A percentile compares a stretch with the other conserved stretches of the same genome.
Conservation (phyloP, 2,888 invertebrate species). For the Drosophila infuscata region DNA sequence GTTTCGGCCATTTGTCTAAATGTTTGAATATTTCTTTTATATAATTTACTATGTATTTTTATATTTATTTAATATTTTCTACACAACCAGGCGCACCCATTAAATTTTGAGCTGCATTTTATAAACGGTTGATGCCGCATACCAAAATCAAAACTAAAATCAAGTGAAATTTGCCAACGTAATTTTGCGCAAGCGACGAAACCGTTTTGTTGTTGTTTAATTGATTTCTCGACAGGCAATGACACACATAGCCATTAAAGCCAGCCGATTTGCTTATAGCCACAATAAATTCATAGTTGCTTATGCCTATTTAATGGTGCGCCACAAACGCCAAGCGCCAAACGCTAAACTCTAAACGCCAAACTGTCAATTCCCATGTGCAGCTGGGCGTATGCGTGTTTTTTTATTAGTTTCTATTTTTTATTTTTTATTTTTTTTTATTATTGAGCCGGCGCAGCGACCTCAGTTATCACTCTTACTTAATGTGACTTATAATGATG, state of each 20-base stretch:
- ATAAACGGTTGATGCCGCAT: constrained; percentile 65
- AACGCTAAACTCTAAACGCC: constrained; percentile 25
- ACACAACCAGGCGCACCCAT: constrained; percentile 41
- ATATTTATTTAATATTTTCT: neutral
- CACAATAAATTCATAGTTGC: constrained; percentile 49
- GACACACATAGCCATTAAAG: constrained; percentile 78
- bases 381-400: constrained; percentile 77
- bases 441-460: constrained; percentile 58
- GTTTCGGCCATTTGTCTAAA: constrained; percentile 2
- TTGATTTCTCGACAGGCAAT: constrained; percentile 81
- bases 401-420: constrained; percentile 13
- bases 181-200: constrained; percentile 70
- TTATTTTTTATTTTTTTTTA: constrained; percentile 5
- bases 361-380: constrained; percentile 47
- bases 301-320: constrained; percentile 58
- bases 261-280: constrained; percentile 43
- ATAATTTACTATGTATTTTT: constrained; percentile 46
- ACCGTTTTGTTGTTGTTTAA: constrained; percentile 52
- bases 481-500: constrained; percentile 78
- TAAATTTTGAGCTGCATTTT: constrained; percentile 30
- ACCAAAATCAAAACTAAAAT: constrained; percentile 43
- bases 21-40: constrained; percentile 18
- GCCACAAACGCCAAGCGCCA: constrained; percentile 24
- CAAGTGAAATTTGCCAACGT: constrained; percentile 79
- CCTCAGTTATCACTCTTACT: constrained; percentile 82